Evolutionary conservation across 2,888 invertebrate genomes (phyloP).

Genomic region (Phalangium opilio): DNA sequence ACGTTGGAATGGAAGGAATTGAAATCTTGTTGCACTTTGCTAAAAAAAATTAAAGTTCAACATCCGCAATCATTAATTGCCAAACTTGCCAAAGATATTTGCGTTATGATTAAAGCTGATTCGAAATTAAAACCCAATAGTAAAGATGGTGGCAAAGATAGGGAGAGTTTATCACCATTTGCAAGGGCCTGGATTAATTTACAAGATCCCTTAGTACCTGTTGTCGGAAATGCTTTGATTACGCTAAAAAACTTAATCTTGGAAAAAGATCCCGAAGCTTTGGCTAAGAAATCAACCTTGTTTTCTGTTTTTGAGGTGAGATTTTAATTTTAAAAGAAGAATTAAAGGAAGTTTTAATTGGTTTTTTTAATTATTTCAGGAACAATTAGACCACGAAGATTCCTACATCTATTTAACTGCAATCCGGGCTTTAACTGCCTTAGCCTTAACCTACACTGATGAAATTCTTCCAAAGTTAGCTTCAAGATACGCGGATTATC

Average conservation of each 20-base stretch:
- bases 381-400: conserved; percentile 58
- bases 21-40: too few relatives aligned
- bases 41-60: too few relatives aligned
- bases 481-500: conserved; percentile 41
- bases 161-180: conserved; percentile 3
- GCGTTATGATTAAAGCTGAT: too few relatives aligned
- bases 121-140: too few relatives aligned
- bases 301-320: conserved; percentile 54
- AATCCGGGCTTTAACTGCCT: conserved; percentile 53
- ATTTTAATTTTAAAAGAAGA: conserved; percentile 22
- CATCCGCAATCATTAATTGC: too few relatives aligned
- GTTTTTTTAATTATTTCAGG: conserved; percentile 36
- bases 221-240: conserved; percentile 63
- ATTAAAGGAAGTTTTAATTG: neutral
- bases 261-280: conserved; percentile 44
- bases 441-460: conserved; percentile 50
- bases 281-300: conserved; percentile 47
- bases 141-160: too few relatives aligned
- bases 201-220: conserved; percentile 55
- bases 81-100: too few relatives aligned
- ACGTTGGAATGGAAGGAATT: too few relatives aligned
- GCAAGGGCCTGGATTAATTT: conserved; percentile 36
- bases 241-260: conserved; percentile 54
- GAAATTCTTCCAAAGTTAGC: conserved; percentile 50
- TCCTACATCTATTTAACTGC: conserved; percentile 67